These are phyloP conservation scores for Neuroscelio doddi DNA, from an alignment of 2,888 invertebrate species.

Conservation along the genomic window DNA sequence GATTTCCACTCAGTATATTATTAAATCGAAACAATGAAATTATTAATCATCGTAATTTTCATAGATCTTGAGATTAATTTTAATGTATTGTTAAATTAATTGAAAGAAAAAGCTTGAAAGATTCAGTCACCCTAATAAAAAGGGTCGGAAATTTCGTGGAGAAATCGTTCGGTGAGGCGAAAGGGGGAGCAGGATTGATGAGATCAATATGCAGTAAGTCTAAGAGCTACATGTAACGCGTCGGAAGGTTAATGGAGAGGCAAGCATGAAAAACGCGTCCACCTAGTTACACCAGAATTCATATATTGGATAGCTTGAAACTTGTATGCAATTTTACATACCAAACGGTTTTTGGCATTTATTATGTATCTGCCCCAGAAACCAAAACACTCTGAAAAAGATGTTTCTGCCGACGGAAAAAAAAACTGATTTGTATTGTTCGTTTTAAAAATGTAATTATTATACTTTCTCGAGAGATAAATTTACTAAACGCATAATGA, in stretches of 20 bases:
- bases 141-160: slow-evolving; percentile 44
- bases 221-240: slow-evolving; percentile 59
- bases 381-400: not conserved
- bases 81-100: no score
- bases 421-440: no score
- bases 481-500: no score
- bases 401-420: no score
- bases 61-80: no score
- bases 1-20: slow-evolving; percentile 1
- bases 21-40: no score
- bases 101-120: slow-evolving; percentile 1
- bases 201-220: slow-evolving; percentile 71
- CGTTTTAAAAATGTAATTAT: no score
- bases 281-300: slow-evolving; percentile 50
- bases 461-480: no score
- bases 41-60: no score
- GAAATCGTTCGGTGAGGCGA: slow-evolving; percentile 46
- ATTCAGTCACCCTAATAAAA: slow-evolving; percentile 57
- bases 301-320: slow-evolving; percentile 41
- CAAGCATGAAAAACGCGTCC: slow-evolving; percentile 51
- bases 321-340: slow-evolving; percentile 41
- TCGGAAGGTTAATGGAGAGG: slow-evolving; percentile 65
- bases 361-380: slow-evolving; percentile 17
- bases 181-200: slow-evolving; percentile 64
- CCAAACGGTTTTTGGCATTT: slow-evolving; percentile 41